These are phyloP conservation scores for Resseliella maxima DNA, from an alignment of 2,888 invertebrate genomes.

Conservation along the genomic window DNA sequence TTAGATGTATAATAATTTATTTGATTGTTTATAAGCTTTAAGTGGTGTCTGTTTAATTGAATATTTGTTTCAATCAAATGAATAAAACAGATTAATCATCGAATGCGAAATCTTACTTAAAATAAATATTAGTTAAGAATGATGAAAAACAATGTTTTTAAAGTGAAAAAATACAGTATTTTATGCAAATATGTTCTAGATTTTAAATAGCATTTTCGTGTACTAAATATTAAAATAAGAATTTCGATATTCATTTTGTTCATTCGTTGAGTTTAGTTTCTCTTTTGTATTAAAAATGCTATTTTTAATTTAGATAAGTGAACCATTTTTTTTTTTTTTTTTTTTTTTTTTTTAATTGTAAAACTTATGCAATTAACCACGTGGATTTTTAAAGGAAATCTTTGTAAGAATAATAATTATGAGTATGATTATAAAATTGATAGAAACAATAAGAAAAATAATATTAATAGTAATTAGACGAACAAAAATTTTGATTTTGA, in stretches of 20 bases:
- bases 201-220: neutral
- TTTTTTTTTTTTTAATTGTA: too few species aligned
- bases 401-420: too few species aligned
- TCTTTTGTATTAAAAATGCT: neutral
- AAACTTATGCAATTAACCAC: too few species aligned
- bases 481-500: too few species aligned
- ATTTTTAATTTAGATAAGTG: too few species aligned
- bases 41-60: neutral
- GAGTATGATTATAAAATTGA: too few species aligned
- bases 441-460: too few species aligned
- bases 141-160: too few species aligned
- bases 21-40: neutral
- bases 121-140: too few species aligned
- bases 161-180: constrained; percentile 54
- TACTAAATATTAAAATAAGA: neutral
- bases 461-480: too few species aligned
- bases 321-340: too few species aligned
- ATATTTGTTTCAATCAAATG: neutral
- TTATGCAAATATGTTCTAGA: neutral
- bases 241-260: neutral
- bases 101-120: constrained; percentile 19
- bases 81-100: neutral
- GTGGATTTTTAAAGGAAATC: too few species aligned
- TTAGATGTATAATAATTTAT: constrained; percentile 53
- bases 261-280: neutral